phyloP scores from a whole-genome alignment of 2,797 vertebrate species.

The Coracias cyanogaster region DNA sequence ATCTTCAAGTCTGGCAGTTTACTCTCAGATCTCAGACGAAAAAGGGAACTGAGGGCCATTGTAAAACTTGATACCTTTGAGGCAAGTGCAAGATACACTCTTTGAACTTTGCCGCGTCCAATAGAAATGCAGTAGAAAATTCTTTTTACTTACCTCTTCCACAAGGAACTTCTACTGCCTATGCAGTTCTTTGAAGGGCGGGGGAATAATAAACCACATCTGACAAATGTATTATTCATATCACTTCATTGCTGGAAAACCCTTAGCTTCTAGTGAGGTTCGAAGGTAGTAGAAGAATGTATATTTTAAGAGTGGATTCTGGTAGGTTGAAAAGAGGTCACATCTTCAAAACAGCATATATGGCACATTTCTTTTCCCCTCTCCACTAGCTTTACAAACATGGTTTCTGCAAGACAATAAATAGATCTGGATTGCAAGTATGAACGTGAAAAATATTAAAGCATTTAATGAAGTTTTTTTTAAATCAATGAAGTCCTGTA shows the following conservation, averaged over 20 bases:
- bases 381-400: neutral
- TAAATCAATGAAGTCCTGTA: neutral
- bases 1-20: neutral
- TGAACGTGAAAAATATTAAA: neutral
- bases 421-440: neutral
- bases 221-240: constrained; percentile 1
- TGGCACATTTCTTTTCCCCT: neutral
- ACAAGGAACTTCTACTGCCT: neutral
- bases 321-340: neutral
- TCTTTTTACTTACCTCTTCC: neutral
- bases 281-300: neutral
- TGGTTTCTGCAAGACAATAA: neutral
- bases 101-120: neutral
- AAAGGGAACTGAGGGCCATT: neutral
- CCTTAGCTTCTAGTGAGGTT: neutral
- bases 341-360: neutral
- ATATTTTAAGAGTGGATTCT: neutral
- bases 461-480: neutral
- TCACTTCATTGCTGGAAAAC: neutral
- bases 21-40: neutral
- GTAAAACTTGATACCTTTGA: neutral
- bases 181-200: neutral
- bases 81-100: neutral
- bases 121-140: neutral
- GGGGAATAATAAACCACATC: neutral